phyloP scores from a whole-genome alignment of 2,888 invertebrate genomes.

The Athetis lepigone region DNA sequence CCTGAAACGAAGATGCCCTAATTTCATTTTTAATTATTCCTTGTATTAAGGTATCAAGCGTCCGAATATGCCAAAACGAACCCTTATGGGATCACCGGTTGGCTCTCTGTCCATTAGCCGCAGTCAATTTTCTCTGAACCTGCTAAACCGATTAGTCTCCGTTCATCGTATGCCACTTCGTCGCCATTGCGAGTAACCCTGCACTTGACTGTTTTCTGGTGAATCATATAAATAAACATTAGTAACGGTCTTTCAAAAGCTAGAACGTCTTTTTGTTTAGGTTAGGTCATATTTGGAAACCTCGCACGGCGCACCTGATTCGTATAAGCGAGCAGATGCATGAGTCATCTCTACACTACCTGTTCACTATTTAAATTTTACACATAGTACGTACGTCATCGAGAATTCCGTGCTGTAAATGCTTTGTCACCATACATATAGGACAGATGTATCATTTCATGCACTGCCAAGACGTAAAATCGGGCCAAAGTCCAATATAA shows the following conservation, averaged over 20 bases:
- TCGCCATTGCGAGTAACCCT: too few relatives aligned
- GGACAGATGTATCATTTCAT: slow-evolving; percentile 44
- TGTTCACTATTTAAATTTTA: slow-evolving; percentile 20
- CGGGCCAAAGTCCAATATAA: slow-evolving; percentile 66
- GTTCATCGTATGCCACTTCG: too few relatives aligned
- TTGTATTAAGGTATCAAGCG: too few relatives aligned
- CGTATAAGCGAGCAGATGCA: slow-evolving; percentile 13
- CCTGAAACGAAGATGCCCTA: neutral
- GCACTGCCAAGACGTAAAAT: slow-evolving; percentile 69
- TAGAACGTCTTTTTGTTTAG: too few relatives aligned
- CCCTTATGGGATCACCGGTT: too few relatives aligned
- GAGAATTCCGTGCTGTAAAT: slow-evolving; percentile 35
- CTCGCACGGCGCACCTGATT: slow-evolving; percentile 22
- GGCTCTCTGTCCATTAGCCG: too few relatives aligned
- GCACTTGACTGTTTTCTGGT: too few relatives aligned
- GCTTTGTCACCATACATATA: slow-evolving; percentile 51
- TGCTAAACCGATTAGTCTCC: too few relatives aligned
- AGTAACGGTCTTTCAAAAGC: too few relatives aligned
- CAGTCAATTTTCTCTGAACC: too few relatives aligned
- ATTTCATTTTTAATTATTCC: neutral
- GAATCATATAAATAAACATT: too few relatives aligned
- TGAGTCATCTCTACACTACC: slow-evolving; percentile 30
- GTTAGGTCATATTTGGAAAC: slow-evolving; percentile 14
- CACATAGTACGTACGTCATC: slow-evolving; percentile 34
- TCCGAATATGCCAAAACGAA: too few relatives aligned